Evolutionary conservation across 2,888 invertebrate species (phyloP).

Genomic region (Epirrita christyi): DNA sequence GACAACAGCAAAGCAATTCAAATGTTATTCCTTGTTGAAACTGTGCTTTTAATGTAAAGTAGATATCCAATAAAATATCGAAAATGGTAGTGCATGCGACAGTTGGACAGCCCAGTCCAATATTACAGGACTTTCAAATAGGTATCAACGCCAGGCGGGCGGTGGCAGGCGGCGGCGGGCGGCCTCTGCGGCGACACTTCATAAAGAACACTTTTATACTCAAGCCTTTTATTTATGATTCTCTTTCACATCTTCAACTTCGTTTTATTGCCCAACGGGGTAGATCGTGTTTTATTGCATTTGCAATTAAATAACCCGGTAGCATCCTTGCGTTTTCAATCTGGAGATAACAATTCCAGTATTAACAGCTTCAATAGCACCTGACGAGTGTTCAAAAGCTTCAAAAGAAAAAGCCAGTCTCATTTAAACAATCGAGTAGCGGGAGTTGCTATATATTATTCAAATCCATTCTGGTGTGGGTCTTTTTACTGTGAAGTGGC

Average conservation of each 20-base stretch:
- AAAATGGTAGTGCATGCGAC: slow-evolving; percentile 47
- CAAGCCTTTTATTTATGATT: slow-evolving; percentile 81
- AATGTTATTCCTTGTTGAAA: slow-evolving; percentile 1
- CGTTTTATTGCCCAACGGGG: slow-evolving; percentile 69
- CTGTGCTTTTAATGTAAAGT: slow-evolving; percentile 15
- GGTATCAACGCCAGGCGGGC: slow-evolving; percentile 73
- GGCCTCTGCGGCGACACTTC: slow-evolving; percentile 76
- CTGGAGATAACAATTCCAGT: slow-evolving; percentile 4
- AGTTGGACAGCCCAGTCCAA: slow-evolving; percentile 61
- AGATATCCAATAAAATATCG: slow-evolving; percentile 51
- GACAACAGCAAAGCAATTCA: not conserved
- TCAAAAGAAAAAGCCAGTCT: slow-evolving; percentile 26
- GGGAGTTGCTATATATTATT: slow-evolving; percentile 75
- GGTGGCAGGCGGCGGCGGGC: slow-evolving; percentile 47
- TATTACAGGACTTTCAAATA: slow-evolving; percentile 82
- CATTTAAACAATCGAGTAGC: slow-evolving; percentile 36
- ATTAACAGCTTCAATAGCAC: slow-evolving; percentile 1
- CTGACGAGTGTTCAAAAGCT: slow-evolving; percentile 10
- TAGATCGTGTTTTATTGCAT: slow-evolving; percentile 61
- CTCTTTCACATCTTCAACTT: slow-evolving; percentile 74
- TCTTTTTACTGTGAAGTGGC: slow-evolving; percentile 78
- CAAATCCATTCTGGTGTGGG: slow-evolving; percentile 71
- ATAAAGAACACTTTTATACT: slow-evolving; percentile 83
- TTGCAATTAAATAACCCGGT: slow-evolving; percentile 53
- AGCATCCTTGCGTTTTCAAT: slow-evolving; percentile 13